Conservation (phyloP, 2,797 vertebrate species). For the Enoplosus armatus region DNA sequence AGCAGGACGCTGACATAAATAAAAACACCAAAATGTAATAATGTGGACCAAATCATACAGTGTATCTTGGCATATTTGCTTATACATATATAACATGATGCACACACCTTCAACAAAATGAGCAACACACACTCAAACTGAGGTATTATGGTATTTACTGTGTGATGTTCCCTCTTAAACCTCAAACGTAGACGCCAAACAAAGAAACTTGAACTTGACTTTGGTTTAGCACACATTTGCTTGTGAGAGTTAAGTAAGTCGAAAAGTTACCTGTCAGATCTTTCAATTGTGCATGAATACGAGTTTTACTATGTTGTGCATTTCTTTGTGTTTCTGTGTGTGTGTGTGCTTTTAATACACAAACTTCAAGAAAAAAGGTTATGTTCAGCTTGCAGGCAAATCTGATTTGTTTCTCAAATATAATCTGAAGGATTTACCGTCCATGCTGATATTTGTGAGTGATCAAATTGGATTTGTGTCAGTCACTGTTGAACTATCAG, state of each 20-base stretch:
- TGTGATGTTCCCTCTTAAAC: not conserved
- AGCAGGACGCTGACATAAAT: conserved; percentile 1
- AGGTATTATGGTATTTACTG: not conserved
- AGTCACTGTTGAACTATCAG: not conserved
- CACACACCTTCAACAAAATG: not conserved
- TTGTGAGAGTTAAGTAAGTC: too few species aligned
- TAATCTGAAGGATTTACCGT: not conserved
- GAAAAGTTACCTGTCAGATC: not conserved
- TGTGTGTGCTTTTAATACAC: not conserved
- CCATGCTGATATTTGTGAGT: not conserved
- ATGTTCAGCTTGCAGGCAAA: not conserved
- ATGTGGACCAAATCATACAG: not conserved
- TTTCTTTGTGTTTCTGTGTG: not conserved
- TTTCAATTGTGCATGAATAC: not conserved
- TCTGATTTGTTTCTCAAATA: not conserved
- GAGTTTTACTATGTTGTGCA: not conserved
- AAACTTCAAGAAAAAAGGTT: not conserved
- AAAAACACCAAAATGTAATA: not conserved
- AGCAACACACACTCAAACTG: not conserved
- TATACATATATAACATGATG: not conserved
- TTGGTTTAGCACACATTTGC: not conserved
- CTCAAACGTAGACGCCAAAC: not conserved
- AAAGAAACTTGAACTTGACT: not conserved
- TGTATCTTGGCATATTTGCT: not conserved
- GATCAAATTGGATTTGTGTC: not conserved